Base-by-base conservation (phyloP, 1,140 invertebrate species). In the Heliconius eleuchia region DNA sequence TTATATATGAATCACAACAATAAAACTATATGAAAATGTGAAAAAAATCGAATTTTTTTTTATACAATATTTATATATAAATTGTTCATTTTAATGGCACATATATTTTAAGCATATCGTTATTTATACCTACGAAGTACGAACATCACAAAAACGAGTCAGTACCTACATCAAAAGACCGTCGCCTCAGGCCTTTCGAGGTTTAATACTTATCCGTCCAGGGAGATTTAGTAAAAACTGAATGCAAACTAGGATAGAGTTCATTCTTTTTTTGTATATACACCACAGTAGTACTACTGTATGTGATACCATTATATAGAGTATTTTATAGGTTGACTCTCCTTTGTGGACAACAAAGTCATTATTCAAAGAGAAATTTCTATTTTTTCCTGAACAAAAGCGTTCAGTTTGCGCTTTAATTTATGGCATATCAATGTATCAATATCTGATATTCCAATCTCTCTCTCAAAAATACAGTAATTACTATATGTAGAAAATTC, bases 291-390 rank as follows among this genome's bases (percentile, higher is more conserved):
- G 0, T 66, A 30, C 55, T 57, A 57, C 34, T 6, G 42, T 5
- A 46, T 46, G 13, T 60, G 57, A 60, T 60, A 23, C 9, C n/a
- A 60, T n/a, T 60, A 30, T 18, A 66, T 27, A 13, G 8, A 66
- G 11, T 6, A 30, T 66, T 42, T 13, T 76, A 70, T 57, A 77
- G 71, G 27, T 72, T 16, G 13, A 8, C 55, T 42, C 30, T 34
- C 50, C 73, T 37, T 77, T 77, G 71, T 77, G n/a, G 52, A 66
- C 60, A 11, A 73, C 71, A 77, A 73, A 77, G 70, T 73, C 71
- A 39, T 73, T 77, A 73, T 77, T 57, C 70, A 77, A 71, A 77
- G 71, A 77, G n/a, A 72, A 73, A 73, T 55, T 52, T 77, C 50
- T 72, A 72, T 57, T 77, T 77, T 77, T 77, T 73, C 19, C 23